Conservation (phyloP, 2,888 invertebrate species). For the Ochropleura leucogaster region DNA sequence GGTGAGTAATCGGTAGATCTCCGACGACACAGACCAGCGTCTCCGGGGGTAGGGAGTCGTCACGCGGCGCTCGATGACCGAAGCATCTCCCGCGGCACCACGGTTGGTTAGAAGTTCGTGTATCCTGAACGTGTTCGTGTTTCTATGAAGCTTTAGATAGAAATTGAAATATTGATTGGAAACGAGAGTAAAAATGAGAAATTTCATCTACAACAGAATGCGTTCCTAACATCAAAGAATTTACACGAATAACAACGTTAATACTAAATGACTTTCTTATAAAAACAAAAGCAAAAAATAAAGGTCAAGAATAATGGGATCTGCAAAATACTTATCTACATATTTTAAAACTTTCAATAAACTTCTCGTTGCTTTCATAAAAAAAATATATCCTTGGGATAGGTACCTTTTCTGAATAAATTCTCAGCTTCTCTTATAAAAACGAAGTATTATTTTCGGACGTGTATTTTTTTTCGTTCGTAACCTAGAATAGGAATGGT, state of each 20-base stretch:
- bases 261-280: slow-evolving; percentile 2
- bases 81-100: no score
- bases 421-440: slow-evolving; percentile 45
- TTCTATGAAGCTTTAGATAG: not conserved
- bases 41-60: no score
- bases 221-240: not conserved
- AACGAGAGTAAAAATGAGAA: not conserved
- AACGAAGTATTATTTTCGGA: slow-evolving; percentile 26
- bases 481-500: slow-evolving; percentile 10
- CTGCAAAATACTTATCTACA: slow-evolving; percentile 37
- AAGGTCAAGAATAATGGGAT: slow-evolving; percentile 26
- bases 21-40: no score
- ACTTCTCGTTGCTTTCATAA: slow-evolving; percentile 23
- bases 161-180: not conserved
- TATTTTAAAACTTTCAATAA: slow-evolving; percentile 41
- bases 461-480: slow-evolving; percentile 19
- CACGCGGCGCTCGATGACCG: no score
- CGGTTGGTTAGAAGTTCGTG: no score
- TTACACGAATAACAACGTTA: not conserved
- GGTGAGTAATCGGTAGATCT: no score
- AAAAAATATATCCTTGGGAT: slow-evolving; percentile 24
- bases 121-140: no score
- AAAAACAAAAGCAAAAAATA: slow-evolving; percentile 5
- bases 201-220: not conserved
- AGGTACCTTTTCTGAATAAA: slow-evolving; percentile 49